Base-by-base conservation (phyloP, 1,140 invertebrate species). In the Capitella teleta region DNA sequence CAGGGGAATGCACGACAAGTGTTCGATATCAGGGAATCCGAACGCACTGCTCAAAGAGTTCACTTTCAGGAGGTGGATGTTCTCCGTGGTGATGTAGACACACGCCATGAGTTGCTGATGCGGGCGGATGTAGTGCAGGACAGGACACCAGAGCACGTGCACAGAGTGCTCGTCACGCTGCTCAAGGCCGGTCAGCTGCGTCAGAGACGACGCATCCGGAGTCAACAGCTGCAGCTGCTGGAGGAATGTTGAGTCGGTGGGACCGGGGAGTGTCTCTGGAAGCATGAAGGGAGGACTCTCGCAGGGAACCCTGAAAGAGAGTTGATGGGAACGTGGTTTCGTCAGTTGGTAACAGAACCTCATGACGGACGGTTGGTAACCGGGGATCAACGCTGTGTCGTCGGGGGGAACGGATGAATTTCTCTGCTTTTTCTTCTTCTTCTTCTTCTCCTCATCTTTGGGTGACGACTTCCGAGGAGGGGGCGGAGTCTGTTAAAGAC, bases 81-180 rank as follows among this genome's bases (percentile, higher is more conserved):
- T 59, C 34, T 59, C 59, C 19, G 63, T 55, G 2, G 65, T 68
- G 4, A 70, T 46, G 14, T 61, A 62, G 12, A 55, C 62, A 57
- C 68, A 68, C 45, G 57, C 61, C 3, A 62, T 56, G 14, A 61
- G 52, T 8, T 58, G 14, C 4, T 37, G 28, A 25, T 51, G 50
- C 10, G 54, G 57, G 3, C 55, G 46, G 2, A 59, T 61, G 37
- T 59, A 65, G 41, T 63, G 61, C n/a, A 65, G 41, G 28, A 55
- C 61, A 3, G 55, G 49, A 51, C 64, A 66, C 68, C 68, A 70
- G 21, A 70, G 43, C 1, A 70, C 49, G 45, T 63, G 57, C 24
- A 49, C 30, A 5, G 47, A 23, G 3, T 25, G 34, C 26, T 58
- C 54, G 2, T 53, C 25, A n/a, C 26, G 26, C 10, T 16, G 16